Base-by-base conservation (phyloP, 2,113 vertebrate species). In the Lethenteron reissneri region DNA sequence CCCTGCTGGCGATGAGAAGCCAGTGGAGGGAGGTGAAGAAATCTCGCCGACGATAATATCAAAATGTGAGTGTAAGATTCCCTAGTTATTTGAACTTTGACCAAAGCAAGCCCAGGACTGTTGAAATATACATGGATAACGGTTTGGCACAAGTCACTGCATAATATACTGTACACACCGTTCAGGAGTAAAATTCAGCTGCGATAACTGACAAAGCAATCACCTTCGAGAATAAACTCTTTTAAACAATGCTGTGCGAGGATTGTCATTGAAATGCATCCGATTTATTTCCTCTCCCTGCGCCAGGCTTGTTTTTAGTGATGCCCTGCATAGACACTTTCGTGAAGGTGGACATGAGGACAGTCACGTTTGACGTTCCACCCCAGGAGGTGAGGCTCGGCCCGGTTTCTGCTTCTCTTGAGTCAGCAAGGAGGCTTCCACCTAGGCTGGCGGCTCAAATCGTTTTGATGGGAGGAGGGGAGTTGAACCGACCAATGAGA, bases 211-310 rank as follows among this genome's bases (percentile, higher is more conserved):
- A 68, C n/a, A 68, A 17, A n/a, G 9, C 64, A 68, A 68, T 21
- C n/a, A n/a, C 21, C 2, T 64, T 68, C 9, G n/a, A n/a, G n/a
- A 17, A 17, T 21, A 3, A 68, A 17, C 21, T n/a, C 21, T 9
- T 2, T n/a, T 17, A 21, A 17, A 68, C 21, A 68, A 68, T 11
- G n/a, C 21, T 21, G n/a, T 68, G 64, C 21, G n/a, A n/a, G n/a
- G 64, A 17, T 68, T 68, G 64, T 68, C 64, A n/a, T 21, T 68
- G n/a, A 68, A 68, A n/a, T 21, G 11, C 21, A 68, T 68, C 64
- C n/a, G 8, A 11, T n/a, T 21, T 17, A 9, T 10, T 68, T 21
- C 1, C n/a, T 17, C 21, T 11, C n/a, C 21, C 21, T 17, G n/a
- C 21, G n/a, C n/a, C 64, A 68, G 64, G 64, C 21, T 68, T 68